These are phyloP conservation scores for Drosophila mauritiana DNA, from an alignment of 1,140 invertebrate species.

Conservation along the genomic window DNA sequence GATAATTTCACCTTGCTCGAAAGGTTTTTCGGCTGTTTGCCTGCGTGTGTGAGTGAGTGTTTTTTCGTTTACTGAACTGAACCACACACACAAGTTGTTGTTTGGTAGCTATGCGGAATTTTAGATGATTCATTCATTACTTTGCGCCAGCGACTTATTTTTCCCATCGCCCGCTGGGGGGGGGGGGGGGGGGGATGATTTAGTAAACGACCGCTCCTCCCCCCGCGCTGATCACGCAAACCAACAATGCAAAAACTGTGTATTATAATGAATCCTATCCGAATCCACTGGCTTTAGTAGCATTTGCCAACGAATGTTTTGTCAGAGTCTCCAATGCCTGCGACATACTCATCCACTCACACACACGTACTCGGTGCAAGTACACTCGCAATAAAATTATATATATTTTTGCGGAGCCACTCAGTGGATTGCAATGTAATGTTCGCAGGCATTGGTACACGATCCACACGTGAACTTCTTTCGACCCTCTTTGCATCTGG, in stretches of 20 bases:
- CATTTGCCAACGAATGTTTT: conserved; percentile 38
- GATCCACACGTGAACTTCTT: conserved; percentile 54
- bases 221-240: conserved; percentile 30
- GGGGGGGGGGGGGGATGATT: conserved; percentile 21
- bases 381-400: conserved; percentile 19
- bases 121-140: conserved; percentile 65
- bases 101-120: conserved; percentile 68
- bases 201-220: conserved; percentile 10
- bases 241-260: conserved; percentile 46
- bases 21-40: conserved; percentile 58
- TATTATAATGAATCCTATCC: conserved; percentile 51
- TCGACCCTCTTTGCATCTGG: conserved; percentile 43
- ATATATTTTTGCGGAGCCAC: conserved; percentile 24
- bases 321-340: conserved; percentile 38
- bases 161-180: conserved; percentile 47
- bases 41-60: conserved; percentile 64
- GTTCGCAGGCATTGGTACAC: conserved; percentile 16
- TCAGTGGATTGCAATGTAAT: conserved; percentile 34
- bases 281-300: conserved; percentile 45
- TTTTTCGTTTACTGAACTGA: conserved; percentile 74
- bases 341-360: conserved; percentile 43
- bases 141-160: conserved; percentile 52
- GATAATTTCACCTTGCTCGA: conserved; percentile 77
- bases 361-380: conserved; percentile 21
- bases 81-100: conserved; percentile 61